Conservation (phyloP, 2,888 invertebrate species). For the Rhabditophanes sp. region DNA sequence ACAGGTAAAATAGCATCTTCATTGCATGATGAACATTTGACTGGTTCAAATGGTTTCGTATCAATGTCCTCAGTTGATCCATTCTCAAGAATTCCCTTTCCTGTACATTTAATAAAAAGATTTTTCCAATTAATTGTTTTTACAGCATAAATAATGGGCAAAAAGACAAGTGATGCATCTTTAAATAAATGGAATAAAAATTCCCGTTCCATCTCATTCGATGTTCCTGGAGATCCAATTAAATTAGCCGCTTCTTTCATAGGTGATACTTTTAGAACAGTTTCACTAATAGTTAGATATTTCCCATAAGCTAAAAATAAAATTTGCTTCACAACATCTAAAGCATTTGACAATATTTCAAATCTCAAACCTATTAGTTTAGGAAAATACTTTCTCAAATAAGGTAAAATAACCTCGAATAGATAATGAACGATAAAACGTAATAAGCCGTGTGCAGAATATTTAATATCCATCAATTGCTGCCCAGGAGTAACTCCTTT, state of each 20-base stretch:
- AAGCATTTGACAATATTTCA: too few relatives aligned
- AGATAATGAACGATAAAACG: constrained; percentile 4
- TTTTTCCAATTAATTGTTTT: too few relatives aligned
- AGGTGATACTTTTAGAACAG: too few relatives aligned
- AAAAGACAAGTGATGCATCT: too few relatives aligned
- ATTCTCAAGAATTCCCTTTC: too few relatives aligned
- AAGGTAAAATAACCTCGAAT: constrained; percentile 4
- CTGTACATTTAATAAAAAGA: too few relatives aligned
- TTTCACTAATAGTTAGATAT: constrained; percentile 1
- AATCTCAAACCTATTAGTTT: constrained; percentile 3
- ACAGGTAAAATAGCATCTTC: constrained; percentile 21
- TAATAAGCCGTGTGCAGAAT: background rate
- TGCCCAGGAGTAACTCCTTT: constrained; percentile 9
- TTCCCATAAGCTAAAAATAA: constrained; percentile 5
- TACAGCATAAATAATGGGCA: too few relatives aligned
- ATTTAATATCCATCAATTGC: constrained; percentile 8
- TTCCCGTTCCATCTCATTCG: too few relatives aligned
- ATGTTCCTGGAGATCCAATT: too few relatives aligned
- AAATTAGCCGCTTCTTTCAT: too few relatives aligned
- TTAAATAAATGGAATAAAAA: too few relatives aligned
- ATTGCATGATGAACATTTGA: constrained; percentile 19
- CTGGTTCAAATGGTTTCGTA: constrained; percentile 7
- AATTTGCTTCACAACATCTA: constrained; percentile 4
- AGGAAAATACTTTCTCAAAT: constrained; percentile 1
- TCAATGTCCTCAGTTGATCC: too few relatives aligned